Conservation (phyloP, 2,888 invertebrate species). For the Caenorhabditis parvicauda region DNA sequence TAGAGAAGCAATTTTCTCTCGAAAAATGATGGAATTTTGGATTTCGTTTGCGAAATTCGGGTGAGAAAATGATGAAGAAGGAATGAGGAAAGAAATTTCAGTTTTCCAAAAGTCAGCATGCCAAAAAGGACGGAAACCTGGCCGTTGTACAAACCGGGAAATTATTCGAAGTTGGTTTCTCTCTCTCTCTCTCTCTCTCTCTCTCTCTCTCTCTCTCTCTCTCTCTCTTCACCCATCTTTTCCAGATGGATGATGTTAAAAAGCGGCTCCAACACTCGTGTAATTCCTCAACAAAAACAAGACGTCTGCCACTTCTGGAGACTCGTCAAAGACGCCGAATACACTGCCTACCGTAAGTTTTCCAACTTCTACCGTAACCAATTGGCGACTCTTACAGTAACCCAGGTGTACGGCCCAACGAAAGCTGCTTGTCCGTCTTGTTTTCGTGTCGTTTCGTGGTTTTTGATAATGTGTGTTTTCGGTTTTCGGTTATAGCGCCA, state of each 20-base stretch:
- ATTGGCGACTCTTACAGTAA: slow-evolving; percentile 27
- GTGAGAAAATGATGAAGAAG: slow-evolving; percentile 20
- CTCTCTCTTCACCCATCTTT: not conserved
- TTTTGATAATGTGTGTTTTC: too few species aligned
- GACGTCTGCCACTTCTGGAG: slow-evolving; percentile 54
- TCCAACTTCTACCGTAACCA: not conserved
- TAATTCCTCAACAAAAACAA: slow-evolving; percentile 41
- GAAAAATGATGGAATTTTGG: slow-evolving; percentile 60
- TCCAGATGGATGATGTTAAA: slow-evolving; percentile 56
- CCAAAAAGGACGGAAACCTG: slow-evolving; percentile 38
- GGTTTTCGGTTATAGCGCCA: too few species aligned
- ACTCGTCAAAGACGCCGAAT: slow-evolving; percentile 56
- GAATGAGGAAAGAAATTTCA: slow-evolving; percentile 21
- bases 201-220: not conserved
- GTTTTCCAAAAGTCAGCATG: slow-evolving; percentile 33
- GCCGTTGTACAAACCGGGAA: slow-evolving; percentile 53
- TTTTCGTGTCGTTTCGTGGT: slow-evolving; percentile 5
- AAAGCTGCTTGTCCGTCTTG: slow-evolving; percentile 3
- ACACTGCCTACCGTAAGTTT: slow-evolving; percentile 52
- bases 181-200: not conserved
- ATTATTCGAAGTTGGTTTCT: slow-evolving; percentile 20
- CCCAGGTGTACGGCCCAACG: slow-evolving; percentile 14
- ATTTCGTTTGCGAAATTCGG: slow-evolving; percentile 52
- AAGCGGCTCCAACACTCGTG: slow-evolving; percentile 49
- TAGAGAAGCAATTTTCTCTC: slow-evolving; percentile 39